Percentiles rank a stretch among this genome's conserved stretches.
Evolutionary conservation across 1,140 invertebrate genomes (phyloP).

Genomic region (Vanessa atalanta): DNA sequence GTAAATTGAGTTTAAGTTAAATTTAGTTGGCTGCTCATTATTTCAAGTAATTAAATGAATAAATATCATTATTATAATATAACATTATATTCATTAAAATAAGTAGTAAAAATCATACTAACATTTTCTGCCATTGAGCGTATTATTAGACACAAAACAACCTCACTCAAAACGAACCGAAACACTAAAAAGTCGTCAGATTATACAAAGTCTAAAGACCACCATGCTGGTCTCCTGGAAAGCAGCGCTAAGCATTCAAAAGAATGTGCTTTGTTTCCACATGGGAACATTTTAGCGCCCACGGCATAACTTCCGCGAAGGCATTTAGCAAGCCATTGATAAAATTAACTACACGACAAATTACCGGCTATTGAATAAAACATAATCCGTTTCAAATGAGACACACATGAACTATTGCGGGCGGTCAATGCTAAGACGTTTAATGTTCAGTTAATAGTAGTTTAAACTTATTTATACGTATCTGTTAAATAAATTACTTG

Average conservation of each 20-base stretch:
- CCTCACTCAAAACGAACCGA: constrained; percentile 46
- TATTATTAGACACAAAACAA: constrained; percentile 43
- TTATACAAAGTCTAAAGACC: constrained; percentile 46
- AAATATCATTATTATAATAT: background rate
- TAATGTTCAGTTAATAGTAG: background rate
- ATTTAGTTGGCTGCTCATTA: no score
- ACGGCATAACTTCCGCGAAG: constrained; percentile 29
- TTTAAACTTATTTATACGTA: background rate
- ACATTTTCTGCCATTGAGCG: constrained; percentile 6
- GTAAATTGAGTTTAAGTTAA: no score
- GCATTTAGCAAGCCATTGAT: constrained; percentile 37
- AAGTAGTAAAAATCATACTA: background rate
- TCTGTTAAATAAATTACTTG: no score
- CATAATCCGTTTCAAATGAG: constrained; percentile 14
- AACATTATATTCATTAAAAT: background rate
- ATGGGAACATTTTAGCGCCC: constrained; percentile 37
- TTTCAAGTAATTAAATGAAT: background rate
- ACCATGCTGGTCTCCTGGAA: constrained; percentile 57
- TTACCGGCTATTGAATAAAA: constrained; percentile 18
- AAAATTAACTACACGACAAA: constrained; percentile 35
- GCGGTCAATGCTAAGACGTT: constrained; percentile 12
- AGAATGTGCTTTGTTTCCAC: constrained; percentile 48
- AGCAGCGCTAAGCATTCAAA: constrained; percentile 63
- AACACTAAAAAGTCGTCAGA: constrained; percentile 45
- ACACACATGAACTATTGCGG: constrained; percentile 4